A percentile compares a stretch with the other conserved stretches of the same genome.
Evolutionary conservation across 1,140 invertebrate species (phyloP).

Genomic region (Bombus vancouverensis): DNA sequence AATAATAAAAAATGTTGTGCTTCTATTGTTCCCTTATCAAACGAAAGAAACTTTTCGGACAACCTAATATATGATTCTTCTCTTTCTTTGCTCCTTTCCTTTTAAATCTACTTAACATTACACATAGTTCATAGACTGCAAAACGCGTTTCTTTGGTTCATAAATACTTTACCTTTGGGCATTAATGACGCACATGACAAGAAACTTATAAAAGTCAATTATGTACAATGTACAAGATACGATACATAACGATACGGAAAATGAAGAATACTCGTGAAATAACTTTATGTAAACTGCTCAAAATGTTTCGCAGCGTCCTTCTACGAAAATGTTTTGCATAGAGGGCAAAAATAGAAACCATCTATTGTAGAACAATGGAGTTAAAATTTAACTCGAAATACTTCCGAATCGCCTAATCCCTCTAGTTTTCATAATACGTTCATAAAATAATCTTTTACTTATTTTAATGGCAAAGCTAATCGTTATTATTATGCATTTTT

Average conservation of each 20-base stretch:
- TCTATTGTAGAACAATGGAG: too few relatives aligned
- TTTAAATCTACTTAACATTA: background rate
- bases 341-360: background rate
- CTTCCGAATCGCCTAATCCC: too few relatives aligned
- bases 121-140: background rate
- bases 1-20: too few relatives aligned
- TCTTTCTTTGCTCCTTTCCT: background rate
- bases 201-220: slow-evolving; percentile 2
- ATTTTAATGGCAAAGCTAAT: too few relatives aligned
- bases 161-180: background rate
- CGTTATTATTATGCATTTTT: too few relatives aligned
- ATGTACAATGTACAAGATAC: background rate
- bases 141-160: background rate
- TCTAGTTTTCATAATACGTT: too few relatives aligned
- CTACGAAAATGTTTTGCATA: background rate
- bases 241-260: background rate
- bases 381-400: too few relatives aligned
- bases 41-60: too few relatives aligned
- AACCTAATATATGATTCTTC: too few relatives aligned
- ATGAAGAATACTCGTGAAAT: background rate
- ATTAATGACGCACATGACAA: background rate
- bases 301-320: background rate
- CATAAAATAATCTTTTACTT: too few relatives aligned
- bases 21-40: too few relatives aligned
- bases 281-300: background rate